Percentiles rank a stretch among this genome's conserved stretches.
Conservation (phyloP, 1,140 invertebrate species). For the Diuraphis noxia region DNA sequence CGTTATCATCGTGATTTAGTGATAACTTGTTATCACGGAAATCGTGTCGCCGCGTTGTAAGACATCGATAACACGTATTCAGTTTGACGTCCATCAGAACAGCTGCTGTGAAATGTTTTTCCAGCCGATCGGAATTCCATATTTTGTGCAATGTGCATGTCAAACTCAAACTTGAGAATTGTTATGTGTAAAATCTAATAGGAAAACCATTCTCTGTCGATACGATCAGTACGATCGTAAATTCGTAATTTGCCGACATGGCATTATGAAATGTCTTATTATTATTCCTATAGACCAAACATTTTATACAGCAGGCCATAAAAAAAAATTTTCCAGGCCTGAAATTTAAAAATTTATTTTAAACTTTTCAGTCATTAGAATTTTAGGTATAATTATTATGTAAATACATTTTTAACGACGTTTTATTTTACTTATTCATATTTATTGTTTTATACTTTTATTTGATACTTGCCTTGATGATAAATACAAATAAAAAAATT, state of each 20-base stretch:
- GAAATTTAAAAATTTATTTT: too few relatives aligned
- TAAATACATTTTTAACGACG: too few relatives aligned
- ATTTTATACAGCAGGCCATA: too few relatives aligned
- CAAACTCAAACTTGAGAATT: not conserved
- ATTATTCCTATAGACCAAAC: too few relatives aligned
- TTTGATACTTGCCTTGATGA: too few relatives aligned
- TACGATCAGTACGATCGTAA: not conserved
- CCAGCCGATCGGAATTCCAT: not conserved
- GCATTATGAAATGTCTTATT: not conserved
- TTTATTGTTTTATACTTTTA: too few relatives aligned
- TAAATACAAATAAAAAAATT: too few relatives aligned
- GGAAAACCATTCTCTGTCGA: not conserved
- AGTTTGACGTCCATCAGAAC: not conserved
- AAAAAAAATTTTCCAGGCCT: too few relatives aligned
- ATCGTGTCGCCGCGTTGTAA: not conserved
- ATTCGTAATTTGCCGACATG: not conserved
- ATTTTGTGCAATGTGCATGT: not conserved
- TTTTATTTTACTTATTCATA: too few relatives aligned
- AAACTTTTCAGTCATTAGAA: too few relatives aligned
- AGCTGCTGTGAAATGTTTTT: not conserved
- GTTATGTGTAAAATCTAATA: not conserved
- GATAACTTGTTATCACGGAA: not conserved
- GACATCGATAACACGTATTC: not conserved
- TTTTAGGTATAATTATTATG: too few relatives aligned
- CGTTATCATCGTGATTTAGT: not conserved